Base-by-base conservation (phyloP, 1,140 invertebrate genomes). In the Zelostemma sp. region DNA sequence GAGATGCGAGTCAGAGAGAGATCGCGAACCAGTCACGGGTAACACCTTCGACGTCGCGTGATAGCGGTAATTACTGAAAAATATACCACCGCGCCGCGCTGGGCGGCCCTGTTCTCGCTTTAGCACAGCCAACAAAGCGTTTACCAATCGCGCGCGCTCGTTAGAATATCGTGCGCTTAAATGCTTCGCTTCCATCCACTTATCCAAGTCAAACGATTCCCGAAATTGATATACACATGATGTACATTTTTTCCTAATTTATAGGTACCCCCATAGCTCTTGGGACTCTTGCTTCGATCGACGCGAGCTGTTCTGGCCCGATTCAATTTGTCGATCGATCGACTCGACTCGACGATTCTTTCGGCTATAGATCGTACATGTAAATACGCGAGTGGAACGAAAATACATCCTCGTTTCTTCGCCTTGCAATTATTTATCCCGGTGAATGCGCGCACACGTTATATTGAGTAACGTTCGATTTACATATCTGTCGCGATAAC, bases 21-120 rank as follows among this genome's bases (percentile, higher is more conserved):
- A 33, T 15, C 17, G 19, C 3, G n/a, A 38, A 35, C 9, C 19
- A 31, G 51, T 21, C 25, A 28, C 25, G 25, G 25, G 21, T 73
- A 78, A 81, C 80, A 82, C 80, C 76, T 81, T 81, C 60, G 71
- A 69, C 79, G 78, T 83, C 79, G 82, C 81, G 82, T 85, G 82
- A 80, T 81, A 79, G 68, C 69, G 70, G 81, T 78, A 84, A 83
- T 84, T 84, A 83, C 76, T 77, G 75, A 79, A 82, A 82, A 83
- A 83, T 83, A 80, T 73, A 68, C 43, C 58, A 61, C 70, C 63
- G 28, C 25, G 8, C 25, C 25, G 25, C 51, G 60, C 43, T 72
- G 61, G 70, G 56, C 56, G 71, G 67, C 61, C 60, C 64, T 77
- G 79, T 80, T 80, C 77, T 81, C 78, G 74, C 77, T 80, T 80